A percentile compares a stretch with the other conserved stretches of the same genome.
Conservation (phyloP, 2,888 invertebrate species). For the Volucella bombylans region DNA sequence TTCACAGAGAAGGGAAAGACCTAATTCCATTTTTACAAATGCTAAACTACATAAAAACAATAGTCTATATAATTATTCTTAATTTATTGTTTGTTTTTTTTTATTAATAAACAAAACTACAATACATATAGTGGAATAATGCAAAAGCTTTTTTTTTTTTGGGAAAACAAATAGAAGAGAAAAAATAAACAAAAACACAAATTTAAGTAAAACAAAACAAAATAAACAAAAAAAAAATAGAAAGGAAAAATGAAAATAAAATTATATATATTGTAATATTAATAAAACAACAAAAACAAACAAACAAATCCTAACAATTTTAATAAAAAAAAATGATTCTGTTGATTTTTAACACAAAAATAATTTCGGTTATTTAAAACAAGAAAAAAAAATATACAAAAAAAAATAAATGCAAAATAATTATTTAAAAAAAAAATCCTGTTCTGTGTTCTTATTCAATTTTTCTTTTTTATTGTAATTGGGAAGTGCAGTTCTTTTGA, state of each 20-base stretch:
- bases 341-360: slow-evolving; percentile 76
- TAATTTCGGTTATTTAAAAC: slow-evolving; percentile 75
- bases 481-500: slow-evolving; percentile 14
- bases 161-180: slow-evolving; percentile 29
- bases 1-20: slow-evolving; percentile 20
- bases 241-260: slow-evolving; percentile 7
- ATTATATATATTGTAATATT: slow-evolving; percentile 70
- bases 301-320: slow-evolving; percentile 73
- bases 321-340: slow-evolving; percentile 71
- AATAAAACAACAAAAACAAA: slow-evolving; percentile 63
- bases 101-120: slow-evolving; percentile 21
- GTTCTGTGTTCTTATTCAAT: slow-evolving; percentile 35
- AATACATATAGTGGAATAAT: slow-evolving; percentile 50
- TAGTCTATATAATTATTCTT: slow-evolving; percentile 52
- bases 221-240: slow-evolving; percentile 57
- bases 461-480: neutral
- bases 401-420: slow-evolving; percentile 71
- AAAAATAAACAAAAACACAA: slow-evolving; percentile 48
- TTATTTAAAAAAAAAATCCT: slow-evolving; percentile 67
- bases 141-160: slow-evolving; percentile 29
- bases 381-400: slow-evolving; percentile 60
- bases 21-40: slow-evolving; percentile 68
- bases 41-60: slow-evolving; percentile 49
- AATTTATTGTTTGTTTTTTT: slow-evolving; percentile 43
- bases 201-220: slow-evolving; percentile 57